Percentiles rank a stretch among this genome's conserved stretches.
phyloP scores from a whole-genome alignment of 1,140 invertebrate species.

The Diabrotica virgifera region DNA sequence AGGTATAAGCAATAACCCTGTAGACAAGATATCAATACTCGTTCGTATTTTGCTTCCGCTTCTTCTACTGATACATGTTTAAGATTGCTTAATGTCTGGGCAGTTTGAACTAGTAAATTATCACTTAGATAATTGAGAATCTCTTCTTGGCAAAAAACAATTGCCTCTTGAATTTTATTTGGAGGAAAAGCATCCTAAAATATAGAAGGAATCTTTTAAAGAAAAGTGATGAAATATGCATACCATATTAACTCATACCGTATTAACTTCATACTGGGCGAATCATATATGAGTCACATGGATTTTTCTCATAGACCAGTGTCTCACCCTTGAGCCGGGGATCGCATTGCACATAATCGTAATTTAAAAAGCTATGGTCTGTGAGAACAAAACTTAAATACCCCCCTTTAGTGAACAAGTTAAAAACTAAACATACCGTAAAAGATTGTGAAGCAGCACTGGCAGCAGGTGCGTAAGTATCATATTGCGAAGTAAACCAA shows the following conservation, averaged over 20 bases:
- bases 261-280: too few relatives aligned
- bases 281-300: too few relatives aligned
- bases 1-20: slow-evolving; percentile 64
- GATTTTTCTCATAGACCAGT: too few relatives aligned
- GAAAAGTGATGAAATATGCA: neutral
- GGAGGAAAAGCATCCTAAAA: slow-evolving; percentile 65
- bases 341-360: too few relatives aligned
- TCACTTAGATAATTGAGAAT: slow-evolving; percentile 69
- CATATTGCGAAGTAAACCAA: slow-evolving; percentile 78
- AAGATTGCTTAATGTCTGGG: slow-evolving; percentile 58
- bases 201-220: neutral
- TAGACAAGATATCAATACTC: slow-evolving; percentile 65
- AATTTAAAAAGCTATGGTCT: too few relatives aligned
- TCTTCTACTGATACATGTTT: slow-evolving; percentile 61
- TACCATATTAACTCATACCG: too few relatives aligned
- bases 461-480: slow-evolving; percentile 77
- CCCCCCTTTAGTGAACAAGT: too few relatives aligned
- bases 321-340: too few relatives aligned
- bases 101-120: slow-evolving; percentile 67
- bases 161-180: slow-evolving; percentile 67
- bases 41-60: slow-evolving; percentile 68
- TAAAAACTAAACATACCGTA: slow-evolving; percentile 48
- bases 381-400: too few relatives aligned
- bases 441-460: slow-evolving; percentile 69
- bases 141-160: slow-evolving; percentile 74